Conservation (phyloP, 2,113 vertebrate species). For the Pogonocichla stellata region DNA sequence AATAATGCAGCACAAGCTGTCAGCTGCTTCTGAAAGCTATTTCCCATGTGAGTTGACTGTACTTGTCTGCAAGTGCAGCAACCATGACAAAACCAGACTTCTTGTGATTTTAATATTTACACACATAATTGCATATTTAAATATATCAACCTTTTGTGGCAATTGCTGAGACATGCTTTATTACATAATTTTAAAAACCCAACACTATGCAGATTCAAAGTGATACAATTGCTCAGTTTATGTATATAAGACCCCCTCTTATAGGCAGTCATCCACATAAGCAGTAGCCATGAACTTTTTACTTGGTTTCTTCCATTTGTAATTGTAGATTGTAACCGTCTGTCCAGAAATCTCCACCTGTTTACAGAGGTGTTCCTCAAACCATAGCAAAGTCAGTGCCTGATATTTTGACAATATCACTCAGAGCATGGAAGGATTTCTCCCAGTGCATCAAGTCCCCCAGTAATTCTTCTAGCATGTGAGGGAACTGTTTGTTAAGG, state of each 20-base stretch:
- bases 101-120: not conserved
- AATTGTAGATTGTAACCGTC: not conserved
- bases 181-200: not conserved
- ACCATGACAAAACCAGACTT: too few species aligned
- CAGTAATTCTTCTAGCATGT: not conserved
- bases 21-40: not conserved
- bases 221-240: not conserved
- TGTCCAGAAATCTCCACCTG: not conserved
- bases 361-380: not conserved
- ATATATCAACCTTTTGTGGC: not conserved
- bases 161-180: not conserved
- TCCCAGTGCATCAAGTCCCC: not conserved
- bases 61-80: not conserved
- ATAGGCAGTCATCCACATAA: not conserved
- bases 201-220: not conserved
- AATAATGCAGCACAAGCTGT: not conserved
- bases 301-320: not conserved
- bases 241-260: not conserved
- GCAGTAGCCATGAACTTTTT: not conserved
- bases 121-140: not conserved
- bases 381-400: not conserved
- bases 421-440: not conserved
- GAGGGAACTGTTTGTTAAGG: not conserved
- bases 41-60: not conserved
- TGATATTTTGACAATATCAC: not conserved